Evolutionary conservation across 2,113 vertebrate species (phyloP).

Genomic region (Vulpes vulpes): DNA sequence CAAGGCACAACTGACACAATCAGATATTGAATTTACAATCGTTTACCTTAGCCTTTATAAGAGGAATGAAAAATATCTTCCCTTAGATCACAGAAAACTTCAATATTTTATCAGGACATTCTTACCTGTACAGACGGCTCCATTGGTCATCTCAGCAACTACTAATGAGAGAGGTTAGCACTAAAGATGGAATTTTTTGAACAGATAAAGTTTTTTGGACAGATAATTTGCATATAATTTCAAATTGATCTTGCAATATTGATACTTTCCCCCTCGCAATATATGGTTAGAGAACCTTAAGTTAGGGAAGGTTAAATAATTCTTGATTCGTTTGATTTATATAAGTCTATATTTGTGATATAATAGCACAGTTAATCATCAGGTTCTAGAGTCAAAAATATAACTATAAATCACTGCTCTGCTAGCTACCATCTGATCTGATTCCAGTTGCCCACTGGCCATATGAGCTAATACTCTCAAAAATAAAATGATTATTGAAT

Average conservation of each 20-base stretch:
- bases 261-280: accelerated
- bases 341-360: background rate
- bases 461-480: background rate
- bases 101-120: background rate
- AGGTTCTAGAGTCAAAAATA: slow-evolving; percentile 32
- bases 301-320: background rate
- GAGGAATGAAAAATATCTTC: background rate
- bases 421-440: background rate
- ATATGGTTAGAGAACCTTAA: background rate
- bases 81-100: background rate
- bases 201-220: too few relatives aligned
- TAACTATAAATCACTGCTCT: background rate
- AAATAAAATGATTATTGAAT: background rate
- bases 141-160: background rate
- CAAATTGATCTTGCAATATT: background rate
- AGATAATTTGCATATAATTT: background rate
- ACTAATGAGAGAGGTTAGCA: background rate
- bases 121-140: background rate
- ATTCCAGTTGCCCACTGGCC: background rate
- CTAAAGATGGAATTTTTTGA: background rate
- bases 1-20: background rate
- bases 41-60: background rate
- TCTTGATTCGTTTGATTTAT: background rate
- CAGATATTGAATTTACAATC: background rate
- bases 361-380: background rate